These are phyloP conservation scores for Stenurella melanura DNA, from an alignment of 2,888 invertebrate genomes.

Conservation along the genomic window DNA sequence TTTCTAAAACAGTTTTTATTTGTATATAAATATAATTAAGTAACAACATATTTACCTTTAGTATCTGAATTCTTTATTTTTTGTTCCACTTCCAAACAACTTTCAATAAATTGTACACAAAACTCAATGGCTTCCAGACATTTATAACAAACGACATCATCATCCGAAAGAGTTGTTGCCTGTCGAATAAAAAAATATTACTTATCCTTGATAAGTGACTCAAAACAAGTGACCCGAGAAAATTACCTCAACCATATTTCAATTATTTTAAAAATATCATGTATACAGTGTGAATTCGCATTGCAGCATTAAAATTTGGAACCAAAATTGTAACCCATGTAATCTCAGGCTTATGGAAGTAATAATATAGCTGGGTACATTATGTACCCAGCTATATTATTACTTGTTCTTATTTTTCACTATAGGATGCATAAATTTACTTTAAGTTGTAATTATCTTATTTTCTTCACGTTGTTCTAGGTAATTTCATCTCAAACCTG, in stretches of 20 bases:
- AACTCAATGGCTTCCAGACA: background rate
- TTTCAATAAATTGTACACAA: conserved; percentile 8
- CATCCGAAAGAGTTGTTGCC: background rate
- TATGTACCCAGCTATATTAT: too few species aligned
- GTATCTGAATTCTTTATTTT: background rate
- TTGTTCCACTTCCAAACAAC: conserved; percentile 4
- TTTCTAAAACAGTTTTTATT: background rate
- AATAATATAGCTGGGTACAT: too few species aligned
- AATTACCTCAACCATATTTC: background rate
- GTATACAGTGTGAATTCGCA: too few species aligned
- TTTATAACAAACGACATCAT: background rate
- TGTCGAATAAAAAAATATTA: background rate
- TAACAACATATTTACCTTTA: background rate
- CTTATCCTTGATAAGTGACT: background rate
- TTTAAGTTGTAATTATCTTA: too few species aligned
- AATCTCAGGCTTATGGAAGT: too few species aligned
- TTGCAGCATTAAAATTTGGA: too few species aligned
- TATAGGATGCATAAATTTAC: too few species aligned
- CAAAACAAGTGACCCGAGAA: background rate
- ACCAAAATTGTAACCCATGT: too few species aligned
- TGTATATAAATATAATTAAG: background rate
- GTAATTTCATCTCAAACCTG: too few species aligned
- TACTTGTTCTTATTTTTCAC: too few species aligned
- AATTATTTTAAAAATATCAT: too few species aligned
- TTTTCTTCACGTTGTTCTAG: too few species aligned